Percentiles rank a stretch among this genome's conserved stretches.
Evolutionary conservation across 1,140 invertebrate species (phyloP).

Genomic region (Plectrocnemia conspersa): DNA sequence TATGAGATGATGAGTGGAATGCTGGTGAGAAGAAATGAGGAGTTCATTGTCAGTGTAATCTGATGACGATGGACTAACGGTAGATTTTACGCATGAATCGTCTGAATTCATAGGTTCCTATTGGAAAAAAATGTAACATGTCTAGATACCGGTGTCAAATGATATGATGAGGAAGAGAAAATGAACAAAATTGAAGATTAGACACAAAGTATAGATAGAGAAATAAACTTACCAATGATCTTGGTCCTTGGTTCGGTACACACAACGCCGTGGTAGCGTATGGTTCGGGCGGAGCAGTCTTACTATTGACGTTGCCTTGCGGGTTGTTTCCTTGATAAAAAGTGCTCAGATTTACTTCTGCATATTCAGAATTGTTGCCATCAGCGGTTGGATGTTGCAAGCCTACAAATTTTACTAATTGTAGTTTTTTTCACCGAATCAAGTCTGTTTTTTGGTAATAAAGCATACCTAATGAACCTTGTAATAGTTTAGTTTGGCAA

Average conservation of each 20-base stretch:
- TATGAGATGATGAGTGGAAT: conserved; percentile 33
- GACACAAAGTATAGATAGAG: no score
- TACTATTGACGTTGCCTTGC: conserved; percentile 42
- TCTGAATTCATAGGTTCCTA: conserved; percentile 35
- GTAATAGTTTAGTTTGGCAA: conserved; percentile 54
- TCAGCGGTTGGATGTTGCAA: conserved; percentile 44
- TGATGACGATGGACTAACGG: conserved; percentile 34
- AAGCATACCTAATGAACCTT: conserved; percentile 38
- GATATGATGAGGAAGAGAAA: not conserved
- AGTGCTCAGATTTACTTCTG: conserved; percentile 64
- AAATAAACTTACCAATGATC: conserved; percentile 25
- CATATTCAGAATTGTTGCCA: conserved; percentile 57
- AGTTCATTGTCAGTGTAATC: conserved; percentile 35
- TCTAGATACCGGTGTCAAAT: not conserved
- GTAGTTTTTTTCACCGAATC: not conserved
- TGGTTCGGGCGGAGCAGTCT: conserved; percentile 56
- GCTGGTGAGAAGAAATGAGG: conserved; percentile 31
- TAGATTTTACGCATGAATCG: conserved; percentile 34
- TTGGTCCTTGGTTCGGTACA: conserved; percentile 22
- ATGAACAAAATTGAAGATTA: not conserved
- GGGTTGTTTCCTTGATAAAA: conserved; percentile 56
- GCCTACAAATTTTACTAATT: conserved; percentile 39
- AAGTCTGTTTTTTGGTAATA: not conserved
- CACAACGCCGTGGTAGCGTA: conserved; percentile 68
- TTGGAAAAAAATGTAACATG: conserved; percentile 1